Conservation (phyloP, 2,888 invertebrate genomes). For the Caenorhabditis afra region DNA sequence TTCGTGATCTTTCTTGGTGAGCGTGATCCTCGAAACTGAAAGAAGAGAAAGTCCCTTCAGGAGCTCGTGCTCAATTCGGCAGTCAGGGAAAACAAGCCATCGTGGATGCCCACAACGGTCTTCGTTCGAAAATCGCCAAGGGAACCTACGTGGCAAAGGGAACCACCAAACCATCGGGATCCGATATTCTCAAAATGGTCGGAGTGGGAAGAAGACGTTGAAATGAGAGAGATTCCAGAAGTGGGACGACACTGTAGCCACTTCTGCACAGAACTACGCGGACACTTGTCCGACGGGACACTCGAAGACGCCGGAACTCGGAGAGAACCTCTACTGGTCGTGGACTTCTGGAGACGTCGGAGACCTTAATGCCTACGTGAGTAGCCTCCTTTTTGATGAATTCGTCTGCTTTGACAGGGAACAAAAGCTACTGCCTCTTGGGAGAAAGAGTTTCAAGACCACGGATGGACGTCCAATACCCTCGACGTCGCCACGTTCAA, state of each 20-base stretch:
- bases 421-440: slow-evolving; percentile 17
- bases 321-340: slow-evolving; percentile 45
- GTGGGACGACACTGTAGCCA: slow-evolving; percentile 33
- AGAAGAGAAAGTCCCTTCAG: too few species aligned
- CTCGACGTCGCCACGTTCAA: slow-evolving; percentile 26
- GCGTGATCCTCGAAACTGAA: too few species aligned
- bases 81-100: slow-evolving; percentile 27
- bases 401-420: slow-evolving; percentile 3
- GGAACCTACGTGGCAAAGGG: slow-evolving; percentile 39
- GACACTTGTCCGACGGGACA: slow-evolving; percentile 41
- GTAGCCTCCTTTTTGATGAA: too few species aligned
- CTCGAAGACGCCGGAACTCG: slow-evolving; percentile 29
- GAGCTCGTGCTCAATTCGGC: not conserved
- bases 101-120: slow-evolving; percentile 29
- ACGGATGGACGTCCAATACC: slow-evolving; percentile 50
- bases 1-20: too few species aligned
- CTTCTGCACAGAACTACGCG: slow-evolving; percentile 42
- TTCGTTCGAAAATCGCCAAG: slow-evolving; percentile 24
- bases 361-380: slow-evolving; percentile 32
- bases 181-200: slow-evolving; percentile 29
- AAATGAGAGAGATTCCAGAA: slow-evolving; percentile 13
- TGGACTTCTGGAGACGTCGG: slow-evolving; percentile 30
- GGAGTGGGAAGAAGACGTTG: not conserved
- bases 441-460: slow-evolving; percentile 34
- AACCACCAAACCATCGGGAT: slow-evolving; percentile 17